These are phyloP conservation scores for Atractosteus spatula DNA, from an alignment of 2,113 vertebrate genomes.

Conservation along the genomic window DNA sequence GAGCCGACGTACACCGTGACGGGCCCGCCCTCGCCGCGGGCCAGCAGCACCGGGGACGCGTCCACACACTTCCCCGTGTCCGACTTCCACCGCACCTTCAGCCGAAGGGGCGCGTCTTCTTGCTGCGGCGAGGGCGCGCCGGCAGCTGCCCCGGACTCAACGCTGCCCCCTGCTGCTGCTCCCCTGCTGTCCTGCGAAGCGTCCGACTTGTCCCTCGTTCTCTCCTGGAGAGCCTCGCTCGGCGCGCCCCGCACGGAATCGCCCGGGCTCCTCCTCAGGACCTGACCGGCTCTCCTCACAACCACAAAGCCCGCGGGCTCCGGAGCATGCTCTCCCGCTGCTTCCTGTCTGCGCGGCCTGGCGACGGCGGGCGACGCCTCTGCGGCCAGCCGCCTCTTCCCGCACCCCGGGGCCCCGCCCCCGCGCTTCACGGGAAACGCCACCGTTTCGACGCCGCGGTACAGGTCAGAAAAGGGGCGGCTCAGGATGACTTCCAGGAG, in stretches of 20 bases:
- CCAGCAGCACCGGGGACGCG: slow-evolving; percentile 80
- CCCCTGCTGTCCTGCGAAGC: background rate
- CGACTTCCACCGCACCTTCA: slow-evolving; percentile 77
- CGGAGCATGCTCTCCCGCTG: slow-evolving; percentile 3
- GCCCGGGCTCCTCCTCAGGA: slow-evolving; percentile 23
- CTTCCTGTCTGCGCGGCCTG: slow-evolving; percentile 15
- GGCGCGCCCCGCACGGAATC: background rate
- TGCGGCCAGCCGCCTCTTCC: too few species aligned
- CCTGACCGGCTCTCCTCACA: slow-evolving; percentile 45
- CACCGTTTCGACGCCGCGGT: slow-evolving; percentile 55
- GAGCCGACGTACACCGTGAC: slow-evolving; percentile 80
- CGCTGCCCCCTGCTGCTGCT: background rate
- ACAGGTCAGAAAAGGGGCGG: slow-evolving; percentile 68
- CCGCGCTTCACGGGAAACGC: slow-evolving; percentile 24
- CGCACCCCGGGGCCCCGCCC: too few species aligned
- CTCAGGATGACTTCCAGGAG: slow-evolving; percentile 84
- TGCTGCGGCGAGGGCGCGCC: background rate
- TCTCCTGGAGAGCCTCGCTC: background rate
- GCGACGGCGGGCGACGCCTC: slow-evolving; percentile 3
- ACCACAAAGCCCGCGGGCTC: slow-evolving; percentile 35
- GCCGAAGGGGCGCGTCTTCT: slow-evolving; percentile 30
- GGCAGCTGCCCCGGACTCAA: background rate
- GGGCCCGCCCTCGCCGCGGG: slow-evolving; percentile 30
- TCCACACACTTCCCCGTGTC: slow-evolving; percentile 90
- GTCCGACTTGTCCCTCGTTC: too few species aligned